These are phyloP conservation scores for Sminthopsis crassicaudata DNA, from an alignment of 2,113 vertebrate species.

Conservation along the genomic window DNA sequence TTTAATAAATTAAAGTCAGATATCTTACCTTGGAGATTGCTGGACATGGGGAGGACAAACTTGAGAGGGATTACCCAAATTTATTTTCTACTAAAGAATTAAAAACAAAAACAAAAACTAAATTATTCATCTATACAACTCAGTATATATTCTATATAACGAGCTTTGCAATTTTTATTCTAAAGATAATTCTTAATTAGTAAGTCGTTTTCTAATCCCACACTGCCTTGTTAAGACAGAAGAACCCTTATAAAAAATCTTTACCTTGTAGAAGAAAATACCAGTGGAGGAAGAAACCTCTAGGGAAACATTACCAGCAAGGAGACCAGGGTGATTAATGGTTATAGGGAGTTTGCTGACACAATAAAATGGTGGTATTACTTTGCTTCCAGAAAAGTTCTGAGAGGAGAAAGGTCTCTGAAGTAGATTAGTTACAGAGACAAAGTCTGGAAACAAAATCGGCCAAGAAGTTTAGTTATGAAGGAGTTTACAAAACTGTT, in stretches of 20 bases:
- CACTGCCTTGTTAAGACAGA: neutral
- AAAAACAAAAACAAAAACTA: neutral
- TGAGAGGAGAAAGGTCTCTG: neutral
- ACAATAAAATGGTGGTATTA: neutral
- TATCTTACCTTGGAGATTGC: neutral
- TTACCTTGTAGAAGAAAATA: neutral
- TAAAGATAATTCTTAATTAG: neutral
- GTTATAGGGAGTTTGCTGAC: slow-evolving; percentile 2
- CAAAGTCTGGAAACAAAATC: neutral
- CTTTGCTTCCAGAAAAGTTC: neutral
- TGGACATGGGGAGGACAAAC: neutral
- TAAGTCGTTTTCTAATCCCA: neutral
- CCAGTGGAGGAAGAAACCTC: neutral
- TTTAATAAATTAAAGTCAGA: neutral
- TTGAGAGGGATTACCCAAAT: neutral
- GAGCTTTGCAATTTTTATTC: neutral
- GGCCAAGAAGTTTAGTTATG: neutral
- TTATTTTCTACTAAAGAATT: neutral
- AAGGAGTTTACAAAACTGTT: neutral
- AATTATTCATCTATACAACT: neutral
- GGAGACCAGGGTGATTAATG: neutral
- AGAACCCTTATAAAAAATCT: neutral
- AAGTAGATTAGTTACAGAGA: neutral
- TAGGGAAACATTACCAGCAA: neutral
- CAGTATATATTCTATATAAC: neutral